Evolutionary conservation across 2,888 invertebrate genomes (phyloP).

Genomic region (Galerucella nymphaeae): DNA sequence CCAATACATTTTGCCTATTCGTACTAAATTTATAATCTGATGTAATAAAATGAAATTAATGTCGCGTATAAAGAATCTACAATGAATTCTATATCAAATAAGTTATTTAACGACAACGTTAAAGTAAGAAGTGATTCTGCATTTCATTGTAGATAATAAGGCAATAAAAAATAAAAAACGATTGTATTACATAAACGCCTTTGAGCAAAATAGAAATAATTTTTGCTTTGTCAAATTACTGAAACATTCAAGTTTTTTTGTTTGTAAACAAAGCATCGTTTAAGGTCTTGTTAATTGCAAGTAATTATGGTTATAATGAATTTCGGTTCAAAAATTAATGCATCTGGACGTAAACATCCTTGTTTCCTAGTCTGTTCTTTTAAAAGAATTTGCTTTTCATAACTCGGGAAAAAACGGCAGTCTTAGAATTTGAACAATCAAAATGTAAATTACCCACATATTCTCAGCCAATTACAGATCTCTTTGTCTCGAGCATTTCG

Average conservation of each 20-base stretch:
- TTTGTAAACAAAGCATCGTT: not conserved
- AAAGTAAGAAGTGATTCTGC: not conserved
- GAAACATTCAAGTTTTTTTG: conserved; percentile 1
- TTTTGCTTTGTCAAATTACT: conserved; percentile 1
- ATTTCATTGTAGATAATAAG: not conserved
- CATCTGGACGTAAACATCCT: not conserved
- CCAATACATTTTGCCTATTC: too few relatives aligned
- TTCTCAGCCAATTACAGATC: not conserved
- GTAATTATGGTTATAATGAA: not conserved
- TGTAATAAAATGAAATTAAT: too few relatives aligned
- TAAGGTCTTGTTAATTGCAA: not conserved
- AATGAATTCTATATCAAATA: too few relatives aligned
- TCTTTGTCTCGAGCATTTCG: not conserved
- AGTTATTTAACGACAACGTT: not conserved
- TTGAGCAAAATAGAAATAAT: not conserved
- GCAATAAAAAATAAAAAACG: not conserved
- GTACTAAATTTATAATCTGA: too few relatives aligned
- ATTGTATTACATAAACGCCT: not conserved
- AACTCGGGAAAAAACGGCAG: not conserved
- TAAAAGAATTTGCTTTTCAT: not conserved
- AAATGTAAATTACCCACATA: conserved; percentile 11
- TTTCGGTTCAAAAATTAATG: not conserved
- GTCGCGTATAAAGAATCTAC: too few relatives aligned
- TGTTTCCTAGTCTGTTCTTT: not conserved
- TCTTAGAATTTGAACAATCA: not conserved